phyloP scores from a whole-genome alignment of 2,113 vertebrate species.

The Epinephelus moara region DNA sequence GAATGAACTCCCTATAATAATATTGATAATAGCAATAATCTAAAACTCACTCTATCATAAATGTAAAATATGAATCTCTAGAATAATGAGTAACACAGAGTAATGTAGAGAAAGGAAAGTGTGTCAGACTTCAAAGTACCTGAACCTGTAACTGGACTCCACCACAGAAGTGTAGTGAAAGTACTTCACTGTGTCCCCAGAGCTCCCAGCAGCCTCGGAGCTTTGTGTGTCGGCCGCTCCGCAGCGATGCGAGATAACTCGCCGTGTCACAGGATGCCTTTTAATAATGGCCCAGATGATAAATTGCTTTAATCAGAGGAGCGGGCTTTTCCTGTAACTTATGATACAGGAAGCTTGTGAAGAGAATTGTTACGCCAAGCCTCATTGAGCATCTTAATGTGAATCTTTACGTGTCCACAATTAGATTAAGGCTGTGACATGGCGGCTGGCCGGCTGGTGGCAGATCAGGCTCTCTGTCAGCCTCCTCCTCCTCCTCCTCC shows the following conservation, averaged over 20 bases:
- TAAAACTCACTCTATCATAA: no score
- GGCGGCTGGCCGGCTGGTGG: constrained; percentile 9
- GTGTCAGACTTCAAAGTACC: not conserved
- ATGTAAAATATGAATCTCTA: not conserved
- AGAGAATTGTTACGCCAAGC: constrained; percentile 88
- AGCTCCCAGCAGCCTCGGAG: constrained; percentile 35
- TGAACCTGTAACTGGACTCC: not conserved
- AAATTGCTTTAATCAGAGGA: constrained; percentile 89
- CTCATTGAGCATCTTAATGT: constrained; percentile 91
- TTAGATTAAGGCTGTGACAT: constrained; percentile 84
- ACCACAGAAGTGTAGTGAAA: not conserved
- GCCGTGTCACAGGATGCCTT: constrained; percentile 64
- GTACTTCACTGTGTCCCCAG: not conserved
- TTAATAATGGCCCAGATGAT: constrained; percentile 83
- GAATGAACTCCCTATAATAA: no score
- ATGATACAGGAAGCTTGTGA: constrained; percentile 88
- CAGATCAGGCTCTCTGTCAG: constrained; percentile 24
- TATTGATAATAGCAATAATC: no score
- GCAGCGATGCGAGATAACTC: constrained; percentile 55
- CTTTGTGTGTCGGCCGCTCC: not conserved
- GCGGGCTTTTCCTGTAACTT: constrained; percentile 86
- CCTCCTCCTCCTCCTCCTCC: constrained; percentile 31
- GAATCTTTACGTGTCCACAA: constrained; percentile 88
- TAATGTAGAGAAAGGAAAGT: not conserved
- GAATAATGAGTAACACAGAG: not conserved